These are phyloP conservation scores for Drosophila pseudotakahashii DNA, from an alignment of 2,888 invertebrate genomes.

Conservation along the genomic window DNA sequence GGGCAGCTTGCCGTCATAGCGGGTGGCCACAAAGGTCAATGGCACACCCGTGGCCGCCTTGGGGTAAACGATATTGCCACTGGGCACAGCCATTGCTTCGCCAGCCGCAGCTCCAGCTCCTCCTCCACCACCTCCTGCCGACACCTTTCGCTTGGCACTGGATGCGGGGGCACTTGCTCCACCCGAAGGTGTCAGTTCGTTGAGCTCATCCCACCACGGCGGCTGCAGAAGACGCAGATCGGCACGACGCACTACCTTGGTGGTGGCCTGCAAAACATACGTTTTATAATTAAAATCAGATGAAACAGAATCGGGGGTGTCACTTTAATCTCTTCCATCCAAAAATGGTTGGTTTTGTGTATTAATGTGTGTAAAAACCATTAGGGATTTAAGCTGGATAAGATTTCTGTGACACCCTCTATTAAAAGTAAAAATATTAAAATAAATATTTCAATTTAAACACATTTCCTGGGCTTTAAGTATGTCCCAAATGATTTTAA, in stretches of 20 bases:
- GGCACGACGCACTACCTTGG: constrained; percentile 91
- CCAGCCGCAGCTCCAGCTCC: constrained; percentile 36
- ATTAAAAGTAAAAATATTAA: too few species aligned
- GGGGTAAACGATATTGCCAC: constrained; percentile 68
- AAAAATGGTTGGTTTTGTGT: too few species aligned
- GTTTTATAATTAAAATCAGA: background rate
- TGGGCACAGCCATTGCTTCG: constrained; percentile 52
- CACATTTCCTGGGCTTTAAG: too few species aligned
- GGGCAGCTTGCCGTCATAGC: constrained; percentile 80
- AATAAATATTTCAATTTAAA: too few species aligned
- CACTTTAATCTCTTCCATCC: too few species aligned
- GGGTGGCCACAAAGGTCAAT: constrained; percentile 78
- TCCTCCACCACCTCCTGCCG: constrained; percentile 18
- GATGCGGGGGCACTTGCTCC: constrained; percentile 26
- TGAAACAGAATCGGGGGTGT: too few species aligned
- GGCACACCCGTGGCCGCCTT: constrained; percentile 41
- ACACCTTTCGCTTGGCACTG: constrained; percentile 46
- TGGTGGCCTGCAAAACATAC: constrained; percentile 42
- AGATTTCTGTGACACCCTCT: too few species aligned
- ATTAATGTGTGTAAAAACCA: too few species aligned
- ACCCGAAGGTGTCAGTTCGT: constrained; percentile 85
- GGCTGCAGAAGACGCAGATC: constrained; percentile 95
- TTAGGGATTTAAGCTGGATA: too few species aligned
- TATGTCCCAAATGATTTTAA: too few species aligned
- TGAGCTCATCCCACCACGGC: constrained; percentile 98